Base-by-base conservation (phyloP, 2,113 vertebrate species). In the Isichthys henryi region DNA sequence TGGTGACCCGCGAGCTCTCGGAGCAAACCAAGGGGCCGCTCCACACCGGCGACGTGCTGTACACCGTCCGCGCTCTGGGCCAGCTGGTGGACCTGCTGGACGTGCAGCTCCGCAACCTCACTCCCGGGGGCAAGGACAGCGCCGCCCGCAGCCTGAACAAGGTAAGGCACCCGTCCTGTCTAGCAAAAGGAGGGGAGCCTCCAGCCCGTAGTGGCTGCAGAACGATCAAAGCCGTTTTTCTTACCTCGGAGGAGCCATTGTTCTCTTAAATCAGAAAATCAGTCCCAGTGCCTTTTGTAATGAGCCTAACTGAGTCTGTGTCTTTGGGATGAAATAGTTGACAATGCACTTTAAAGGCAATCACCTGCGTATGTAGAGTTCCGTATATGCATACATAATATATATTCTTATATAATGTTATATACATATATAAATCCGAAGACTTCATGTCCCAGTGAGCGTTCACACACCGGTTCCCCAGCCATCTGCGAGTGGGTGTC, bases 61-160 rank as follows among this genome's bases (percentile, higher is more conserved):
- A 97, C 92, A 98, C 98, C 0, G 98, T 99, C 39, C 97, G 97
- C 0, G 97, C 98, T 91, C 97, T 99, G 97, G 97, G 98, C 19
- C 98, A 99, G 93, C 95, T 99, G 83, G 98, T 99, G 50, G 98
- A 99, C 88, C 95, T 99, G 87, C 94, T 99, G 0, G 98, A 99
- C 0, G 96, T 99, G 17, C 98, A 99, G 88, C 97, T 99, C 83
- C 95, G 98, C 11, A 99, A 99, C 94, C 94, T 99, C 89, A 99
- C 98, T 1, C 98, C 98, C 0, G 98, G 98, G 0, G 98, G 98
- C 77, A 99, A 99, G 93, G 98, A 99, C 87, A 99, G 98, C 31
- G 98, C 98, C 0, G 98, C 98, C 0, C 97, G 98, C n/a, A 99
- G 98, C 93, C 93, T 99, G 66, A 99, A 99, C 88, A 99, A 99